These are phyloP conservation scores for Hystrix cristata DNA, from an alignment of 2,113 vertebrate genomes.

Conservation along the genomic window DNA sequence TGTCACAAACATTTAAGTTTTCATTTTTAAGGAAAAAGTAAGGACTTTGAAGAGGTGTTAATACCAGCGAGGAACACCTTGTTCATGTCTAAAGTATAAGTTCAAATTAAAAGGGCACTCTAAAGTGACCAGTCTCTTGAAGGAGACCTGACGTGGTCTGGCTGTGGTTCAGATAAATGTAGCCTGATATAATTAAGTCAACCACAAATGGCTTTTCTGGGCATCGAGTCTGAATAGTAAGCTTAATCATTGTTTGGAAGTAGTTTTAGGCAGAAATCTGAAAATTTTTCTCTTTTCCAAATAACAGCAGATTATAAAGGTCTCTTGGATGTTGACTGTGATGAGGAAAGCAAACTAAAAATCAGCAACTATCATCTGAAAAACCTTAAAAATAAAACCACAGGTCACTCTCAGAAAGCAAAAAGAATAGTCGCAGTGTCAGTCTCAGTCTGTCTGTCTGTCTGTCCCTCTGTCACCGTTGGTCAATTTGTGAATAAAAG, in stretches of 20 bases:
- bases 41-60: slow-evolving; percentile 37
- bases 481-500: slow-evolving; percentile 41
- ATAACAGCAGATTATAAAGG: slow-evolving; percentile 67
- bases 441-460: not conserved
- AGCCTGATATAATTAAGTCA: slow-evolving; percentile 69
- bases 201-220: slow-evolving; percentile 79
- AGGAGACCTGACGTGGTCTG: slow-evolving; percentile 56
- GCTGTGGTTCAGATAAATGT: slow-evolving; percentile 43
- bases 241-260: slow-evolving; percentile 75
- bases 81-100: slow-evolving; percentile 49
- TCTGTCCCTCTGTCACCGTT: not conserved
- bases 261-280: slow-evolving; percentile 72
- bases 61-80: slow-evolving; percentile 29
- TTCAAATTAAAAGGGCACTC: slow-evolving; percentile 58
- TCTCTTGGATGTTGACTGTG: slow-evolving; percentile 38
- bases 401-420: slow-evolving; percentile 8
- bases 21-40: slow-evolving; percentile 63
- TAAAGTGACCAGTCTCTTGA: slow-evolving; percentile 55
- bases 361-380: slow-evolving; percentile 28
- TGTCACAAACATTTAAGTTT: slow-evolving; percentile 48
- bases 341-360: slow-evolving; percentile 60
- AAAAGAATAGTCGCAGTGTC: not conserved
- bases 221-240: slow-evolving; percentile 66
- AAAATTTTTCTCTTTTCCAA: slow-evolving; percentile 68
- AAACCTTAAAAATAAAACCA: slow-evolving; percentile 41